Base-by-base conservation (phyloP, 2,888 invertebrate genomes). In the Euproctis similis region DNA sequence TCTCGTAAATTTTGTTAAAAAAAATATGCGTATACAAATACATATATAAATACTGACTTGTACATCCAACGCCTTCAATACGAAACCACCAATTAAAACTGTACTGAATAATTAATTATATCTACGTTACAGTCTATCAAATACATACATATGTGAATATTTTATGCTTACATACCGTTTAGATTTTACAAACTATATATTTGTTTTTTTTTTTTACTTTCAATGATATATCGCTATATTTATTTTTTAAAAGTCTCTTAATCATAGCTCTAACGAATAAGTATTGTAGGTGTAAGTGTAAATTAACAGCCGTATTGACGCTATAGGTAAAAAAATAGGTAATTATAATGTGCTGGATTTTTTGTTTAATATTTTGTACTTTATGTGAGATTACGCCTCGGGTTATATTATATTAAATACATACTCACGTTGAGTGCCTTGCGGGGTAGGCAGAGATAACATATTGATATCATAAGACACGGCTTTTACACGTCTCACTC, bases 21-120 rank as follows among this genome's bases (percentile, higher is more conserved):
- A 40, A 43, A 46, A 39, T 38, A 21, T 16, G 36, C 17, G 26
- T 22, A 20, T 39, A 53, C 48, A 44, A 47, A 48, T 50, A n/a
- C 39, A 39, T 26, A 36, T 36, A 42, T 31, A 39, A 52, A 46
- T 50, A 53, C 44, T 36, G 43, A 48, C 39, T 28, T 30, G 31
- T 39, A 27, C 40, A 49, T 53, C n/a, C 52, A 50, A 58, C 58
- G 50, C 55, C 50, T 55, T 37, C 22, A 17, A 16, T 34, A 26
- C 42, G 24, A 34, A 49, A 29, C 39, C 42, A 42, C 34, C 42
- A 54, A 55, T 46, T 48, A 41, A 30, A 45, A n/a, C 30, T 44
- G 26, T 43, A 39, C 35, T 43, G 48, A 51, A 43, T 33, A 46
- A 47, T 46, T 54, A 42, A 55, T 46, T 41, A 39, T 39, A 33